phyloP scores from a whole-genome alignment of 1,140 invertebrate genomes.

The Trichonephila clavipes region DNA sequence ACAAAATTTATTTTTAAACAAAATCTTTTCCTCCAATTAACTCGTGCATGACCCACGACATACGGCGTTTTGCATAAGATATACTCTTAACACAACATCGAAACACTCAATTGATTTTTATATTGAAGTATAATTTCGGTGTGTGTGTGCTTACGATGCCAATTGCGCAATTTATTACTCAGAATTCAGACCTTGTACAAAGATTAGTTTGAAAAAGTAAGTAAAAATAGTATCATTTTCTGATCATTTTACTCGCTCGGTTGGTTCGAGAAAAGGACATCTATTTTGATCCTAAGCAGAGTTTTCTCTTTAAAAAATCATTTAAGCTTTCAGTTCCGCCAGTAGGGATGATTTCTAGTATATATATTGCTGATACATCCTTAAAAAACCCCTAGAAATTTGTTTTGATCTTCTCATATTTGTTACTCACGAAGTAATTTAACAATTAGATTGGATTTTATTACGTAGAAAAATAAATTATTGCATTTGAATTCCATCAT shows the following conservation, averaged over 20 bases:
- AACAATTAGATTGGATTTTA: too few species aligned
- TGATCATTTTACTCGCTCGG: slow-evolving; percentile 11
- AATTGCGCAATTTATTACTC: neutral
- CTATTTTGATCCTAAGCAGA: neutral
- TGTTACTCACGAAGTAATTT: too few species aligned
- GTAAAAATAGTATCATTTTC: slow-evolving; percentile 4
- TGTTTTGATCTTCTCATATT: neutral
- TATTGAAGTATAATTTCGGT: neutral
- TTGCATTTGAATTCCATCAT: too few species aligned
- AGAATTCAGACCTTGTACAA: neutral
- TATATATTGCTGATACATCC: neutral
- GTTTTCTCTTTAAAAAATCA: neutral
- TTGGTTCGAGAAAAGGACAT: neutral
- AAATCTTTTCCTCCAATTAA: too few species aligned
- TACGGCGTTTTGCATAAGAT: neutral
- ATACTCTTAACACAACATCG: too few species aligned
- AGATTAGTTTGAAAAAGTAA: neutral
- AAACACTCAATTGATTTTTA: neutral
- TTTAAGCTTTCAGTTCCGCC: neutral
- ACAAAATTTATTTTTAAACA: too few species aligned
- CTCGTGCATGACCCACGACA: neutral
- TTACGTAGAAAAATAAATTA: too few species aligned
- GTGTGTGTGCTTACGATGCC: neutral
- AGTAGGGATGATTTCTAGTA: neutral
- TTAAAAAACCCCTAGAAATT: neutral